Percentiles rank a stretch among this genome's conserved stretches.
These are phyloP conservation scores for Calameuta idolon DNA, from an alignment of 2,888 invertebrate species.

Conservation along the genomic window DNA sequence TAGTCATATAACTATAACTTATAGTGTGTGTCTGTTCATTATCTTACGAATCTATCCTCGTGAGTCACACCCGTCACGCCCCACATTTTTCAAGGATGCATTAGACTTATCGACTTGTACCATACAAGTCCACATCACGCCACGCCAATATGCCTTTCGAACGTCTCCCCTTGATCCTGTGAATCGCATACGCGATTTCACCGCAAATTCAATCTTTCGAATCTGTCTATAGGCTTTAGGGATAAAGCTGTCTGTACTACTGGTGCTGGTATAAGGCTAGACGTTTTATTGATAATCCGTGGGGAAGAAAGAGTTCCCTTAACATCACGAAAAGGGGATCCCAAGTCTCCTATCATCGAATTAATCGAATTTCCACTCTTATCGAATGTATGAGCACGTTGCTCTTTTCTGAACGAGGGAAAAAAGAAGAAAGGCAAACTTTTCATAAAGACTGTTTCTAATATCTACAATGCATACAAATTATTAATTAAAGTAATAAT, in stretches of 20 bases:
- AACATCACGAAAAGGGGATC: neutral
- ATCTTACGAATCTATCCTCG: conserved; percentile 32
- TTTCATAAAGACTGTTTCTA: neutral
- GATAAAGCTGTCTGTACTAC: neutral
- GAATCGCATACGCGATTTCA: conserved; percentile 22
- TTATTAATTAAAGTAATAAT: neutral
- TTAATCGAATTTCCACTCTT: neutral
- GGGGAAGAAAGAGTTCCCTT: neutral
- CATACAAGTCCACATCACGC: conserved; percentile 18
- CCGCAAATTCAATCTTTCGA: conserved; percentile 27
- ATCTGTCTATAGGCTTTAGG: conserved; percentile 16
- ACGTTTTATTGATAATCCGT: conserved; percentile 9
- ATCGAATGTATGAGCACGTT: neutral
- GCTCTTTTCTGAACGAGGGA: neutral
- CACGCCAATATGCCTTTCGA: conserved; percentile 10
- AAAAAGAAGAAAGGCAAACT: neutral
- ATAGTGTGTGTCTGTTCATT: conserved; percentile 4
- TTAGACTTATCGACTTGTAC: conserved; percentile 54
- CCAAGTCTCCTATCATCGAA: neutral
- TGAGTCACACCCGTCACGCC: conserved; percentile 44
- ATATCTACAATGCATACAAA: neutral
- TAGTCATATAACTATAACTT: neutral
- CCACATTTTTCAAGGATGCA: conserved; percentile 44
- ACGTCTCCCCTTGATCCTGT: neutral
- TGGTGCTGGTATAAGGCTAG: neutral